phyloP scores from a whole-genome alignment of 2,113 vertebrate genomes.

The Cathartes aura region DNA sequence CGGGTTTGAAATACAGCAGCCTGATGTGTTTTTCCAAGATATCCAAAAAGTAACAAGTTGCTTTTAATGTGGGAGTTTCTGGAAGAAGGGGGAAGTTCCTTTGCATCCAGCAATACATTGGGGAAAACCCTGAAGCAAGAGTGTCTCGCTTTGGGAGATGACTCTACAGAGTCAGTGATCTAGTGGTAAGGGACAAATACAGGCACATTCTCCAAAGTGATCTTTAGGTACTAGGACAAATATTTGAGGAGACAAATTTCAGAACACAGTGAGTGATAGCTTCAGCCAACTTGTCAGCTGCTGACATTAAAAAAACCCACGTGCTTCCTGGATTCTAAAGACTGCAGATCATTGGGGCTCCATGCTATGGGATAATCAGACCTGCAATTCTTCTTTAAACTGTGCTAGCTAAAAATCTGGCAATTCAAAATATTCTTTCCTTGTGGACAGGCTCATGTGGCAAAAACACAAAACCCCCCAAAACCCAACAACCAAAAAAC shows the following conservation, averaged over 20 bases:
- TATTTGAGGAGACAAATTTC: not conserved
- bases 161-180: not conserved
- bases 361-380: not conserved
- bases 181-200: not conserved
- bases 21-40: not conserved
- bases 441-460: not conserved
- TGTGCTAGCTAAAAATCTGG: not conserved
- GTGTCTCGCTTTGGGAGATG: not conserved
- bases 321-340: not conserved
- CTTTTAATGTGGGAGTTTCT: not conserved
- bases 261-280: not conserved
- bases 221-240: not conserved
- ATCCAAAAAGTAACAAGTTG: not conserved
- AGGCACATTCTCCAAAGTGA: not conserved
- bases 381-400: not conserved
- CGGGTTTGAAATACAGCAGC: not conserved
- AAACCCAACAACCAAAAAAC: not conserved
- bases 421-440: not conserved
- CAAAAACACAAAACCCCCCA: not conserved
- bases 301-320: not conserved
- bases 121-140: not conserved
- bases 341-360: not conserved
- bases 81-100: not conserved
- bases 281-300: not conserved
- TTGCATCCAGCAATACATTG: not conserved